Percentiles rank a stretch among this genome's conserved stretches.
These are phyloP conservation scores for Acipenser ruthenus DNA, from an alignment of 2,797 vertebrate species.

Conservation along the genomic window DNA sequence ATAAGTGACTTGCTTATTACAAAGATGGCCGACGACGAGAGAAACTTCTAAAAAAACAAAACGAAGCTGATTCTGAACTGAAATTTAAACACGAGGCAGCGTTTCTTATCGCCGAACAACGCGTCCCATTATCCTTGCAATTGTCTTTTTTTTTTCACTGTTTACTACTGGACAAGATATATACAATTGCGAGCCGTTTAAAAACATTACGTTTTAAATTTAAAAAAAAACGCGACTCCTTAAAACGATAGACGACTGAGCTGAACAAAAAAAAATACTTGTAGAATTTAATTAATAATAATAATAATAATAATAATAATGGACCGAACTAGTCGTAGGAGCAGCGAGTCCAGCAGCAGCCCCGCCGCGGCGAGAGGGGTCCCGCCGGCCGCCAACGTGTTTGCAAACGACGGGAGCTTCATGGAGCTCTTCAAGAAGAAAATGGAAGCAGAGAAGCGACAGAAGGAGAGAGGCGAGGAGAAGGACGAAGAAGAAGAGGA, in stretches of 20 bases:
- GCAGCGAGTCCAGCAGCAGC: conserved; percentile 41
- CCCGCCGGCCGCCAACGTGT: conserved; percentile 59
- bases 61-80: background rate
- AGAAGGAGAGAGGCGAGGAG: conserved; percentile 27
- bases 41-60: conserved; percentile 29
- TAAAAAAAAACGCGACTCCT: too few species aligned
- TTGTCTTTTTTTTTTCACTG: background rate
- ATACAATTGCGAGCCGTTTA: too few species aligned
- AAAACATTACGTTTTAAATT: too few species aligned
- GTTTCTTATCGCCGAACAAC: background rate
- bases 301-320: too few species aligned
- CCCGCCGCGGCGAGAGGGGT: conserved; percentile 31
- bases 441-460: conserved; percentile 75
- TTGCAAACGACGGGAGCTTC: conserved; percentile 94
- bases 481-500: conserved; percentile 58
- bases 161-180: too few species aligned
- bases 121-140: background rate
- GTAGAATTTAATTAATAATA: too few species aligned
- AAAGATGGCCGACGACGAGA: conserved; percentile 49
- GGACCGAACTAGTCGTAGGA: too few species aligned
- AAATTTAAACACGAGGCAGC: background rate
- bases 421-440: conserved; percentile 95
- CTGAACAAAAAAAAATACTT: too few species aligned
- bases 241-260: too few species aligned
- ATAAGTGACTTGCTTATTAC: conserved; percentile 5